A percentile compares a stretch with the other conserved stretches of the same genome.
Conservation (phyloP, 2,113 vertebrate genomes). For the Zosterops pallidus region DNA sequence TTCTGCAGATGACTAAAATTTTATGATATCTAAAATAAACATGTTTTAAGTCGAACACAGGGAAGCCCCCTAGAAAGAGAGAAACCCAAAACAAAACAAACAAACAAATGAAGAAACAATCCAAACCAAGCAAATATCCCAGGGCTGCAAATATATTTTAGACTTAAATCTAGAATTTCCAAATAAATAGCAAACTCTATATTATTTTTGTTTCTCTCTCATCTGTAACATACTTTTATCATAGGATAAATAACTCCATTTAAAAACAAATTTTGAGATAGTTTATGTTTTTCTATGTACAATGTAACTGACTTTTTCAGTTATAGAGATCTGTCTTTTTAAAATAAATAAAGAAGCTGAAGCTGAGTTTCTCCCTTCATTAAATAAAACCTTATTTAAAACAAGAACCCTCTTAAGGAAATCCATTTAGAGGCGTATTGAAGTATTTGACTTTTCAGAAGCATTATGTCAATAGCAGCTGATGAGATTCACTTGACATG, state of each 20-base stretch:
- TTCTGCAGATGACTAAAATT: background rate
- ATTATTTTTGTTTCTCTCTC: background rate
- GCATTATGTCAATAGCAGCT: background rate
- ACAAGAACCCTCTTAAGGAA: background rate
- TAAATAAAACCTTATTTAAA: background rate
- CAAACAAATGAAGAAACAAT: background rate
- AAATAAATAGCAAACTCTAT: background rate
- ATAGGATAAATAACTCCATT: background rate
- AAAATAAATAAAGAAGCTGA: background rate
- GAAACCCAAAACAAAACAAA: background rate
- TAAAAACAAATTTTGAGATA: background rate
- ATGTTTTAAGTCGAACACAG: background rate
- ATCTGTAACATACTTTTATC: background rate
- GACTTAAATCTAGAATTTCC: background rate
- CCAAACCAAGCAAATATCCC: background rate
- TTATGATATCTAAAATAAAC: background rate
- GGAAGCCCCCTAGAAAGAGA: background rate
- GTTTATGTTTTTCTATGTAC: background rate
- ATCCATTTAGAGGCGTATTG: background rate
- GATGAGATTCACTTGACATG: background rate
- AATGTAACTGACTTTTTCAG: background rate
- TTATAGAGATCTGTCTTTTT: background rate
- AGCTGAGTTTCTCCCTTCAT: background rate
- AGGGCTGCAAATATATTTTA: background rate
- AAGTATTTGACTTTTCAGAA: background rate